Evolutionary conservation across 2,888 invertebrate species (phyloP).

Genomic region (Tipula lateralis): DNA sequence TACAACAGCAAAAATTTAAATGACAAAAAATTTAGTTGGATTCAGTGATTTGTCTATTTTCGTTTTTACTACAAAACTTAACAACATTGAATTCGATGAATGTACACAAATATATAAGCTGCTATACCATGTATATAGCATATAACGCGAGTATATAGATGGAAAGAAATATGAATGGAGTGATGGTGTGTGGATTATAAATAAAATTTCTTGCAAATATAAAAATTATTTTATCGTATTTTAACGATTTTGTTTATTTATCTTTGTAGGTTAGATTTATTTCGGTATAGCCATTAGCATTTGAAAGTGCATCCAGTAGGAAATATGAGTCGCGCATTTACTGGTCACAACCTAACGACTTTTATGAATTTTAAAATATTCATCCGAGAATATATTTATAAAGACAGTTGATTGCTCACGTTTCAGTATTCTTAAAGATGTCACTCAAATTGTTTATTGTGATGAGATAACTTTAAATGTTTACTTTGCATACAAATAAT

Average conservation of each 20-base stretch:
- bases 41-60: not conserved
- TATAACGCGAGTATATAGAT: not conserved
- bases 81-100: constrained; percentile 20
- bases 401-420: not conserved
- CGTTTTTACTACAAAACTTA: not conserved
- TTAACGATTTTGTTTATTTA: not conserved
- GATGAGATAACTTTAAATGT: too few species aligned
- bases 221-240: not conserved
- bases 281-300: not conserved
- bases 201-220: not conserved
- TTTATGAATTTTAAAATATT: not conserved
- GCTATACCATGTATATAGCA: not conserved
- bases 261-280: not conserved
- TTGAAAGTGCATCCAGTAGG: not conserved
- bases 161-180: not conserved
- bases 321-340: not conserved
- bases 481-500: too few species aligned
- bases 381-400: not conserved
- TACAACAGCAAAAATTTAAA: constrained; percentile 9
- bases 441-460: not conserved
- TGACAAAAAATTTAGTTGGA: not conserved
- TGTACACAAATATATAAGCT: not conserved
- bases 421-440: not conserved
- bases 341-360: not conserved
- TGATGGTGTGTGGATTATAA: not conserved